A percentile compares a stretch with the other conserved stretches of the same genome.
Evolutionary conservation across 2,113 vertebrate species (phyloP).

Genomic region (Nibea coibor): DNA sequence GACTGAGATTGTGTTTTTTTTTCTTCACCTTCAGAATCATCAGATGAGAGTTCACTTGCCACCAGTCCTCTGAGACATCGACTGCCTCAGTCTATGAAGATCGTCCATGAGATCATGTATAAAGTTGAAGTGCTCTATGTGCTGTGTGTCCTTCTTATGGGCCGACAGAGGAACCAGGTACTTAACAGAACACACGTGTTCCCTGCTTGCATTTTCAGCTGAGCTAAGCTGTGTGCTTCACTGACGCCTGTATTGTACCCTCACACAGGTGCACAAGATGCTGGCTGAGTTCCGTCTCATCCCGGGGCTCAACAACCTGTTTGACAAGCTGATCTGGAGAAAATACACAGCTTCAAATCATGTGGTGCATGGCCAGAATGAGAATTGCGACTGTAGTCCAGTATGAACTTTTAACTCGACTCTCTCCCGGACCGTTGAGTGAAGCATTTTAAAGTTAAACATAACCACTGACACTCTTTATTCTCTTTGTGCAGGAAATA

Average conservation of each 20-base stretch:
- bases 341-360: slow-evolving; percentile 94
- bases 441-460: neutral
- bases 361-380: slow-evolving; percentile 96
- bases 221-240: neutral
- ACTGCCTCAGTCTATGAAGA: slow-evolving; percentile 99
- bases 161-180: slow-evolving; percentile 97
- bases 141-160: slow-evolving; percentile 97
- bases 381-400: slow-evolving; percentile 98
- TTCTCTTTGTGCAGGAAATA: slow-evolving; percentile 88
- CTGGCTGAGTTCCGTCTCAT: slow-evolving; percentile 97
- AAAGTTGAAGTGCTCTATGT: slow-evolving; percentile 98
- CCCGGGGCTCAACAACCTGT: slow-evolving; percentile 97
- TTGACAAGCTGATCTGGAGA: slow-evolving; percentile 99
- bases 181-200: neutral
- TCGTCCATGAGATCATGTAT: slow-evolving; percentile 99
- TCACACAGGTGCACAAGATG: slow-evolving; percentile 95
- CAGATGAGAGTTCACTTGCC: slow-evolving; percentile 92
- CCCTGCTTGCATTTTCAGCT: neutral
- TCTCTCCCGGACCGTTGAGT: neutral
- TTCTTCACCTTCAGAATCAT: slow-evolving; percentile 85
- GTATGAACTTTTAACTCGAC: slow-evolving; percentile 73
- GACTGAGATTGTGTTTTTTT: neutral
- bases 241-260: neutral
- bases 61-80: slow-evolving; percentile 90
- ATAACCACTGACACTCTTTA: neutral